These are phyloP conservation scores for Porphyrio hochstetteri DNA, from an alignment of 2,113 vertebrate species.

Conservation along the genomic window DNA sequence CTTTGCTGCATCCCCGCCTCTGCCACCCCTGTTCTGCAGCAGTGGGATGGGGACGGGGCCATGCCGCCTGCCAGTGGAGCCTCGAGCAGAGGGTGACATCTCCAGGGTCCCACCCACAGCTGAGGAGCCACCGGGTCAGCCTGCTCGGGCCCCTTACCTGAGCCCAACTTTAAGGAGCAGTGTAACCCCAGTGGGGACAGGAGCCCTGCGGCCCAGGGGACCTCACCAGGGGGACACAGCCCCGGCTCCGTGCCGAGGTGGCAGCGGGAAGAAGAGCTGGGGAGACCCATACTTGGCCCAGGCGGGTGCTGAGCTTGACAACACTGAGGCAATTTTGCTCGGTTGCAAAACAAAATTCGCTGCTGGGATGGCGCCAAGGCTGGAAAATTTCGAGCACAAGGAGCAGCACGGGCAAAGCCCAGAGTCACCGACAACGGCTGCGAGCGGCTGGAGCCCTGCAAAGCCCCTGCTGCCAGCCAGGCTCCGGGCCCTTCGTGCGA, in stretches of 20 bases:
- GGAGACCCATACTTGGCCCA: neutral
- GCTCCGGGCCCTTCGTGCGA: neutral
- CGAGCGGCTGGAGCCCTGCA: fast-evolving
- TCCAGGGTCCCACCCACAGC: fast-evolving
- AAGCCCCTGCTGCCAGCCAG: neutral
- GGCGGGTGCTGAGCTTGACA: neutral
- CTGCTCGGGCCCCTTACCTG: fast-evolving
- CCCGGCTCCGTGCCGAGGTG: neutral
- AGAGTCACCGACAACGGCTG: neutral
- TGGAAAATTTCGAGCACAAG: neutral
- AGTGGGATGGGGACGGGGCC: neutral
- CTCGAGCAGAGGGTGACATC: neutral
- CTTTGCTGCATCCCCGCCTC: neutral
- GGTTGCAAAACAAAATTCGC: neutral
- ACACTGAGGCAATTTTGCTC: neutral
- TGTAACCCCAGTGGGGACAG: fast-evolving
- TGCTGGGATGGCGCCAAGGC: neutral
- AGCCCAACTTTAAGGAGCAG: too few relatives aligned
- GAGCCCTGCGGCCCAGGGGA: neutral
- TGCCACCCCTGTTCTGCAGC: neutral
- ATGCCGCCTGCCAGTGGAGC: neutral
- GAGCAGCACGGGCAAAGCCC: neutral
- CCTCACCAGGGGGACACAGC: neutral
- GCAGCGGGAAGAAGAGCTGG: neutral
- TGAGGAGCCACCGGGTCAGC: fast-evolving